phyloP scores from a whole-genome alignment of 2,888 invertebrate genomes.

The Candidula unifasciata region DNA sequence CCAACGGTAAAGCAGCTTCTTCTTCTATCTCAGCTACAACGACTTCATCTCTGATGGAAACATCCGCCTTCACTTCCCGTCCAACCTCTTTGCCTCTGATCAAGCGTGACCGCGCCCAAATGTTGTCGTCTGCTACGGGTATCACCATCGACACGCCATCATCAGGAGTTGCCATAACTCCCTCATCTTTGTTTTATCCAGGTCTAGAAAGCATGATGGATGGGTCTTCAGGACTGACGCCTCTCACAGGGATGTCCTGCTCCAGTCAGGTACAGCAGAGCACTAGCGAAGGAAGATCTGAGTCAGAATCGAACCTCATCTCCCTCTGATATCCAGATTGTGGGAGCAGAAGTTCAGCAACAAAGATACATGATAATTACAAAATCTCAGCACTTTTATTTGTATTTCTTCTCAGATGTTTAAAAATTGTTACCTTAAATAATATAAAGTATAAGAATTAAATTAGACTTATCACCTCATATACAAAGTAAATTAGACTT shows the following conservation, averaged over 20 bases:
- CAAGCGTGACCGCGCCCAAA: constrained; percentile 57
- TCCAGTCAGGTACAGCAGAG: constrained; percentile 86
- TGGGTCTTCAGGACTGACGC: constrained; percentile 94
- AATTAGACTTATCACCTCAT: too few species aligned
- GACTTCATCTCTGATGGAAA: constrained; percentile 48
- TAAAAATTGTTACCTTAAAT: too few species aligned
- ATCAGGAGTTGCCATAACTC: constrained; percentile 82
- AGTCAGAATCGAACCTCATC: constrained; percentile 82
- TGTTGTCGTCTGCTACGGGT: constrained; percentile 83
- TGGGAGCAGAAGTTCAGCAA: too few species aligned
- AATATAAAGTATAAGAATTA: too few species aligned
- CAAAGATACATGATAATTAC: background rate
- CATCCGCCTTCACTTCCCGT: constrained; percentile 55
- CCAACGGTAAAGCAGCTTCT: background rate
- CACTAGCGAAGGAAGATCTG: constrained; percentile 84
- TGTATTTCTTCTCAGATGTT: too few species aligned
- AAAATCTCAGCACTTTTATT: background rate
- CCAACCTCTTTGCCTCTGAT: constrained; percentile 68
- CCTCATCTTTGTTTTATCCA: constrained; percentile 85
- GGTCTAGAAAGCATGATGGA: constrained; percentile 90
- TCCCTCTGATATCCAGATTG: constrained; percentile 57
- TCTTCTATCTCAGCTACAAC: background rate
- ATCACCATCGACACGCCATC: constrained; percentile 90
- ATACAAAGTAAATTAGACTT: too few species aligned
- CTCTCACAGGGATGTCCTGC: constrained; percentile 80